Evolutionary conservation across 2,113 vertebrate genomes (phyloP).

Genomic region (Trematocara macrostoma): DNA sequence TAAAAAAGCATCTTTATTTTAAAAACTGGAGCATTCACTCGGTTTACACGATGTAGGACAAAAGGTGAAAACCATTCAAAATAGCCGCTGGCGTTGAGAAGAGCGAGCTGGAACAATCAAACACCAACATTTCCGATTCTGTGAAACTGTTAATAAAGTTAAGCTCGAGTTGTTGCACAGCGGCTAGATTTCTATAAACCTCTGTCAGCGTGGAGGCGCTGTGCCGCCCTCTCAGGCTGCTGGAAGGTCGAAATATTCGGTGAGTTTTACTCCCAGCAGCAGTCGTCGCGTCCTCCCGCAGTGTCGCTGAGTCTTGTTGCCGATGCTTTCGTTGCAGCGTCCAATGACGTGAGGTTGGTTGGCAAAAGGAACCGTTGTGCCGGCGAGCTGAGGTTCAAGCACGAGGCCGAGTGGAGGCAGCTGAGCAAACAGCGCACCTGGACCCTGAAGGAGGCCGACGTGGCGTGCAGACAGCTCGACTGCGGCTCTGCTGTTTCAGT

Average conservation of each 20-base stretch:
- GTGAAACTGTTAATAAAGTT: not conserved
- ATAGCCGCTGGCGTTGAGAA: rapidly evolving
- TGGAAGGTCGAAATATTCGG: too few species aligned
- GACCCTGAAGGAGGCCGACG: not conserved
- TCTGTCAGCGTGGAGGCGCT: not conserved
- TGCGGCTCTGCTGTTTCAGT: not conserved
- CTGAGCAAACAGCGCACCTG: not conserved
- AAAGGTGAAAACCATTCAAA: rapidly evolving
- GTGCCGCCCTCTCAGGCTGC: not conserved
- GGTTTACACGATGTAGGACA: rapidly evolving
- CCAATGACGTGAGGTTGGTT: not conserved
- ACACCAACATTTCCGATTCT: not conserved
- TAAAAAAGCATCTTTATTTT: not conserved
- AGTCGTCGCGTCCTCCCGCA: not conserved
- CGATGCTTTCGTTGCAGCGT: not conserved
- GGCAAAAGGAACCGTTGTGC: not conserved
- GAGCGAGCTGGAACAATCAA: not conserved
- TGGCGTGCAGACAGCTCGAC: not conserved
- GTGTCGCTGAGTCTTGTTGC: rapidly evolving
- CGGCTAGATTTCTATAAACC: not conserved
- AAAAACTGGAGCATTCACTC: not conserved
- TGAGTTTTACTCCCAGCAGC: not conserved
- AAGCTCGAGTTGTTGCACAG: not conserved
- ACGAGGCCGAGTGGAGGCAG: not conserved
- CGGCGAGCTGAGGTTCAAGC: not conserved